These are phyloP conservation scores for Cepaea nemoralis DNA, from an alignment of 1,140 invertebrate species.

Conservation along the genomic window DNA sequence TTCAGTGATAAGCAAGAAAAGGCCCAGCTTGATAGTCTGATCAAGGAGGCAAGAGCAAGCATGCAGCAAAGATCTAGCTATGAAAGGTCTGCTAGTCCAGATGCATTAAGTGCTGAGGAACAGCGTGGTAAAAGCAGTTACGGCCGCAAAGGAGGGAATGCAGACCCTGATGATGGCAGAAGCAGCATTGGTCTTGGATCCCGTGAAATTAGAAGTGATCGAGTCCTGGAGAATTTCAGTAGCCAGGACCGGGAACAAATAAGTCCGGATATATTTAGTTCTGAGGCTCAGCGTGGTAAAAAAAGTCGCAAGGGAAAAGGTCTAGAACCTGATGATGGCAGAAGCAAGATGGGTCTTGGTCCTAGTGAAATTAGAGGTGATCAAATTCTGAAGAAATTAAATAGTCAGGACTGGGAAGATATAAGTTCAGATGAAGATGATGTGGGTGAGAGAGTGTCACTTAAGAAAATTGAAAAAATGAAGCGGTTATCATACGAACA, in stretches of 20 bases:
- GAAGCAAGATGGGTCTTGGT: background rate
- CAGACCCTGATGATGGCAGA: background rate
- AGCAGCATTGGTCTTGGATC: no score
- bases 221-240: no score
- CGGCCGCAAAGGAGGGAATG: background rate
- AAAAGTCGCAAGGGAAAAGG: no score
- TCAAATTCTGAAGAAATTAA: background rate
- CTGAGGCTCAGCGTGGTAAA: no score
- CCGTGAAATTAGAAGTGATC: no score
- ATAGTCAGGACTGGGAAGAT: background rate
- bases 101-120: background rate
- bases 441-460: background rate
- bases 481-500: background rate
- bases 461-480: background rate
- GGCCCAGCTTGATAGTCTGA: conserved; percentile 1
- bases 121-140: no score
- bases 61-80: conserved; percentile 3
- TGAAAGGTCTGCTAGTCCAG: background rate
- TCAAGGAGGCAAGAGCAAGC: conserved; percentile 23
- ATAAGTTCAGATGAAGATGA: conserved; percentile 20
- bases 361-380: background rate
- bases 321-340: background rate
- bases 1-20: background rate
- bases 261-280: no score
- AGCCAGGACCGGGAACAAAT: no score